Percentiles rank a stretch among this genome's conserved stretches.
These are phyloP conservation scores for Cacoxenus indagator DNA, from an alignment of 2,888 invertebrate genomes.

Conservation along the genomic window DNA sequence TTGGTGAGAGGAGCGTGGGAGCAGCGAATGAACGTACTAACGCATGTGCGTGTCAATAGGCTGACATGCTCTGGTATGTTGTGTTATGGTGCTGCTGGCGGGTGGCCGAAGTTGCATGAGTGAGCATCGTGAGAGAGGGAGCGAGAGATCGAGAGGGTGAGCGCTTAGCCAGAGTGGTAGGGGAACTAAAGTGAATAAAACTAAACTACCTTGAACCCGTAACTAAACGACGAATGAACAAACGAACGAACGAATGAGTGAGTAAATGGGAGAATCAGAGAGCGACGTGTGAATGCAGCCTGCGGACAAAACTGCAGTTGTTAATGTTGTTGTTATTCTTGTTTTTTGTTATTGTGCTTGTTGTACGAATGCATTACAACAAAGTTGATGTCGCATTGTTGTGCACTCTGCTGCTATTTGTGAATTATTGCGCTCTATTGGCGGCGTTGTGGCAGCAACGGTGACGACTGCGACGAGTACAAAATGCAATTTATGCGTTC, in stretches of 20 bases:
- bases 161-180: slow-evolving; percentile 3
- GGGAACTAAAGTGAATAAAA: slow-evolving; percentile 31
- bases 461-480: neutral
- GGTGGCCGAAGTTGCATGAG: slow-evolving; percentile 21
- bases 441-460: slow-evolving; percentile 32
- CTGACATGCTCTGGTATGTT: no score
- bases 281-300: slow-evolving; percentile 7
- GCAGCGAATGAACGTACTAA: no score
- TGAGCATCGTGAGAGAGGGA: neutral
- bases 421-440: slow-evolving; percentile 61
- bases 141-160: slow-evolving; percentile 11
- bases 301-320: slow-evolving; percentile 38
- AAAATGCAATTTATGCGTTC: slow-evolving; percentile 18
- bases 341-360: slow-evolving; percentile 5
- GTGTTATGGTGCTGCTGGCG: slow-evolving; percentile 31
- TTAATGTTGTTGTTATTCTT: slow-evolving; percentile 17
- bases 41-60: slow-evolving; percentile 42
- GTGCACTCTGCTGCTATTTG: slow-evolving; percentile 51
- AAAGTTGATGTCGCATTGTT: slow-evolving; percentile 22
- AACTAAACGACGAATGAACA: slow-evolving; percentile 40
- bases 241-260: slow-evolving; percentile 19
- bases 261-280: neutral
- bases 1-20: no score
- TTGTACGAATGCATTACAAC: neutral
- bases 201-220: slow-evolving; percentile 58